These are phyloP conservation scores for Cavia aperea DNA, from an alignment of 2,113 vertebrate species.

Conservation along the genomic window DNA sequence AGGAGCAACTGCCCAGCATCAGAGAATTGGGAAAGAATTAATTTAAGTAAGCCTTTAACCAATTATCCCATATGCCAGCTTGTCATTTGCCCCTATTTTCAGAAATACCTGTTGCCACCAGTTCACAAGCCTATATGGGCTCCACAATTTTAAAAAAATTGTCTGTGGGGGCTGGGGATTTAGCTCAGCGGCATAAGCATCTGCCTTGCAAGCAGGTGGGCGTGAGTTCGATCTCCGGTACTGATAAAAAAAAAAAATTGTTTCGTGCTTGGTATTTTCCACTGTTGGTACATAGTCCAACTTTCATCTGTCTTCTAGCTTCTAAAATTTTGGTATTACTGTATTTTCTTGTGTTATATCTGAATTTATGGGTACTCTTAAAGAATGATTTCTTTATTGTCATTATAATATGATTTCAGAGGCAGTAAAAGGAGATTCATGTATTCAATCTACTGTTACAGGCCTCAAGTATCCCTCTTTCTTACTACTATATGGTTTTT, in stretches of 20 bases:
- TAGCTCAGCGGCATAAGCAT: too few species aligned
- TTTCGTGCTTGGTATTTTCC: neutral
- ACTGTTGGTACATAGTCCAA: neutral
- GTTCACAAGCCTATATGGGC: neutral
- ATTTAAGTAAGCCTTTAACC: slow-evolving; percentile 11
- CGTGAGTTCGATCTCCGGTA: too few species aligned
- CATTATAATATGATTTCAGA: neutral
- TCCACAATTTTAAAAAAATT: neutral
- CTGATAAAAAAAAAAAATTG: neutral
- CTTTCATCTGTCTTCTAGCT: neutral
- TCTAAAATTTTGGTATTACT: neutral
- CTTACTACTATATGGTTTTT: neutral
- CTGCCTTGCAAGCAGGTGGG: too few species aligned
- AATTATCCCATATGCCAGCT: neutral
- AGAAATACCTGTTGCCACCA: neutral
- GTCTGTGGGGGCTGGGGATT: too few species aligned
- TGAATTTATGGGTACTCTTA: neutral
- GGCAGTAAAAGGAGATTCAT: neutral
- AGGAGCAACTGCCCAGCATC: neutral
- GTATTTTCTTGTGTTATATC: neutral
- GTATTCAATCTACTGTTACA: neutral
- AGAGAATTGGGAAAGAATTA: neutral
- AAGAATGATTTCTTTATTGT: neutral
- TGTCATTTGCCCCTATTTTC: neutral
- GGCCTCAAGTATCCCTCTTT: neutral